Evolutionary conservation across 2,888 invertebrate genomes (phyloP).

Genomic region (Ptilodon capucinus): DNA sequence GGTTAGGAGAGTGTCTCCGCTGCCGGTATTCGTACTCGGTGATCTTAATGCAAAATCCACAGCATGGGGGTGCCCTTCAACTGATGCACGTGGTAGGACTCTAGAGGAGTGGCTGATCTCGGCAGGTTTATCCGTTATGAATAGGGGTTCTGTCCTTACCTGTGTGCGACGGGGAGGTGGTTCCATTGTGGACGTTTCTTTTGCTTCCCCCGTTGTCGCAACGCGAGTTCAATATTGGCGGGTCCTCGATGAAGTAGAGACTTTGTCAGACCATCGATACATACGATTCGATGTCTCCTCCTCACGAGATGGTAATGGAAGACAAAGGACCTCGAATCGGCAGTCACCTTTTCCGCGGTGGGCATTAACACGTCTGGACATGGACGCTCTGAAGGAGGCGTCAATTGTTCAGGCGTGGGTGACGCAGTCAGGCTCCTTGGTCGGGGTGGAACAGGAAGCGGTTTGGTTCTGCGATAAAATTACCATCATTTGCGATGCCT

Average conservation of each 20-base stretch:
- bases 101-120: conserved; percentile 15
- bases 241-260: background rate
- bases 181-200: conserved; percentile 12
- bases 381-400: background rate
- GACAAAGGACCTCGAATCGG: background rate
- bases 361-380: background rate
- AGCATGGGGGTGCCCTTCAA: conserved; percentile 10
- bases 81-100: conserved; percentile 9
- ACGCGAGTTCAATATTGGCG: background rate
- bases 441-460: background rate
- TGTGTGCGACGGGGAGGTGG: conserved; percentile 23
- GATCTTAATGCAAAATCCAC: conserved; percentile 16
- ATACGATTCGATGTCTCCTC: background rate
- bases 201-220: conserved; percentile 7
- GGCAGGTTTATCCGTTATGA: conserved; percentile 7
- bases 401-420: background rate
- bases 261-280: background rate
- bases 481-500: background rate
- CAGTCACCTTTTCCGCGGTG: background rate
- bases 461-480: background rate
- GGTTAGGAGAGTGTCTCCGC: background rate
- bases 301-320: background rate
- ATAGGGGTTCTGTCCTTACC: conserved; percentile 15
- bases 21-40: conserved; percentile 4
- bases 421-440: background rate